Base-by-base conservation (phyloP, 2,113 vertebrate species). In the Caloenas nicobarica region DNA sequence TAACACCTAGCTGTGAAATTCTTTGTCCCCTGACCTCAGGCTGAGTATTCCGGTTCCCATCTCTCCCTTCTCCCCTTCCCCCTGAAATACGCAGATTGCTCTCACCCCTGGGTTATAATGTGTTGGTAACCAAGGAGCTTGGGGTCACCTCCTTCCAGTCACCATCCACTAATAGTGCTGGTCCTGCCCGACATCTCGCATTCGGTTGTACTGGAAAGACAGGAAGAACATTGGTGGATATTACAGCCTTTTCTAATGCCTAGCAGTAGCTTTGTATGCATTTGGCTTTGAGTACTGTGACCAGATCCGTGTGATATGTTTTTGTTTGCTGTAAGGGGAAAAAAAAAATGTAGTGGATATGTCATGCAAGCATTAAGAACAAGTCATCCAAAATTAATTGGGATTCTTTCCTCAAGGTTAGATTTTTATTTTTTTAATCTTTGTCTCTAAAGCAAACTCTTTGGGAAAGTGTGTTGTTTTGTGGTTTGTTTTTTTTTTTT, bases 1-100 rank as follows among this genome's bases (percentile, higher is more conserved):
- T 71, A 34, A 54, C 2, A 0, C 80, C 69, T 68, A 33, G 33
- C 76, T 95, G 61, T 91, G 89, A 92, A 91, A 89, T 95, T 84
- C 54, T 48, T 89, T 74, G 51, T 90, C 56, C 26, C 86, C n/a
- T 46, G 24, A 88, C 86, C 51, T 74, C 2, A 0, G 14, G 22
- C 33, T 1, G 2, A 86, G 72, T 56, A 31, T 86, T 92, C 64
- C 16, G n/a, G 64, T 80, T 92, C 31, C 15, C 50, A 91, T 69
- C 36, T 85, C 42, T 56, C 24, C 11, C 29, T 68, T 79, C 31
- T 65, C 29, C 58, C 38, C 54, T 69, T 86, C 17, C 48, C 46
- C 44, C 72, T 72, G 71, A 48, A 91, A 61, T 1, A 12, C 0
- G 0, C n/a, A 68, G 44, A 29, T 60, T 89, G 70, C 54, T 79